Evolutionary conservation across 2,888 invertebrate genomes (phyloP).

Genomic region (Eueremaeus valkanovi): DNA sequence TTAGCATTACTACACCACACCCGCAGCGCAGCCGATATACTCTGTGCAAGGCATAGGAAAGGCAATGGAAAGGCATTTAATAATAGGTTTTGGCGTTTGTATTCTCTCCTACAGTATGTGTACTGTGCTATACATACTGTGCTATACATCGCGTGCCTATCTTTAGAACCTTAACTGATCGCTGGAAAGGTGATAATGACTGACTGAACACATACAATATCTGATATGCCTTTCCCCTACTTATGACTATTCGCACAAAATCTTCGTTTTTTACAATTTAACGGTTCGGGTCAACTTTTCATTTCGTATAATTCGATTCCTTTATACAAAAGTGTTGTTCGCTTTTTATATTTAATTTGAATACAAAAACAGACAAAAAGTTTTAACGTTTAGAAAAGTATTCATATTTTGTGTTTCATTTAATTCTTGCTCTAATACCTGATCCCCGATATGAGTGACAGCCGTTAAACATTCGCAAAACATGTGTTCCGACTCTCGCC

Average conservation of each 20-base stretch:
- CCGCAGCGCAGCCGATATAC: constrained; percentile 25
- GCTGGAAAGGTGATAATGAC: constrained; percentile 27
- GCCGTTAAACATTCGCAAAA: constrained; percentile 16
- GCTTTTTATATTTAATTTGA: not conserved
- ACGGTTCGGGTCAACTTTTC: constrained; percentile 1
- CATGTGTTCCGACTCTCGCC: constrained; percentile 2
- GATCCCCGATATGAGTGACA: not conserved
- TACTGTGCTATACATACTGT: not conserved
- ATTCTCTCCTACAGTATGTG: not conserved
- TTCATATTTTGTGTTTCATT: no score
- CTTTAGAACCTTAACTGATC: constrained; percentile 16
- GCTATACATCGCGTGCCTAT: constrained; percentile 18
- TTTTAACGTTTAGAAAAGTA: no score
- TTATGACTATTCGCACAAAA: not conserved
- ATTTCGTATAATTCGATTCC: no score
- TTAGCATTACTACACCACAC: constrained; percentile 28
- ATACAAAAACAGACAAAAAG: not conserved
- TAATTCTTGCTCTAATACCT: no score
- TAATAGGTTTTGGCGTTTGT: constrained; percentile 17
- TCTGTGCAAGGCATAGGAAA: constrained; percentile 1
- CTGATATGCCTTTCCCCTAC: not conserved
- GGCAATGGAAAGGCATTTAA: not conserved
- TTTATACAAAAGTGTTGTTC: no score
- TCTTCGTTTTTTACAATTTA: not conserved
- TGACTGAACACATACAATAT: no score